These are phyloP conservation scores for Stomatorhinus walkeri DNA, from an alignment of 2,797 vertebrate species.

Conservation along the genomic window DNA sequence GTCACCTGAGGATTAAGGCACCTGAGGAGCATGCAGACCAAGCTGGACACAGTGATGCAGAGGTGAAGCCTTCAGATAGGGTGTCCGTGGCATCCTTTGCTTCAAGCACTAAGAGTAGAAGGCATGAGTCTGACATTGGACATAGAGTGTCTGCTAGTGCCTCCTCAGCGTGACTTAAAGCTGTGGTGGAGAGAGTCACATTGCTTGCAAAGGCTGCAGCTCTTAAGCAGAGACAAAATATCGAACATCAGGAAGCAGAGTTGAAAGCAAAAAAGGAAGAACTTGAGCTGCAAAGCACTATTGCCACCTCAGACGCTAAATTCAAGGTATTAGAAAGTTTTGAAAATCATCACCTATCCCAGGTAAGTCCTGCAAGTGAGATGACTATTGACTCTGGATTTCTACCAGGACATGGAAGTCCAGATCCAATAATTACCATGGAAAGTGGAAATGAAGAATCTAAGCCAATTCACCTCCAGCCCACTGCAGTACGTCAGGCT, in stretches of 20 bases:
- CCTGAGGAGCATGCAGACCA: not conserved
- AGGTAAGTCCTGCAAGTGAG: not conserved
- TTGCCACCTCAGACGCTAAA: not conserved
- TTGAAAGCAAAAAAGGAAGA: not conserved
- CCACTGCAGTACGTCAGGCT: not conserved
- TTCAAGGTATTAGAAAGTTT: not conserved
- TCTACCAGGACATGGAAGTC: not conserved
- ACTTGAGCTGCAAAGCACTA: not conserved
- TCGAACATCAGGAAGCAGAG: not conserved
- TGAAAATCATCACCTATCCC: not conserved
- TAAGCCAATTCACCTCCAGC: not conserved
- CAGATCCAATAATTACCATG: not conserved
- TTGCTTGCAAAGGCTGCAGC: not conserved
- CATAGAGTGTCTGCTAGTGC: too few species aligned
- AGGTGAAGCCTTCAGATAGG: not conserved
- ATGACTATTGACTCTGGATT: not conserved
- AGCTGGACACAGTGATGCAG: not conserved
- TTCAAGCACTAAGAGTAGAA: not conserved
- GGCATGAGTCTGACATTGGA: too few species aligned
- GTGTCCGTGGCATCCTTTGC: not conserved
- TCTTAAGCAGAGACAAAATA: not conserved
- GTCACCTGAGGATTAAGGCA: not conserved
- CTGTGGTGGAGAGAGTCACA: too few species aligned
- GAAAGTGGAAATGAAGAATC: not conserved
- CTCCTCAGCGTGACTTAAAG: too few species aligned